Evolutionary conservation across 1,140 invertebrate species (phyloP).

Genomic region (Zeugodacus cucurbitae): DNA sequence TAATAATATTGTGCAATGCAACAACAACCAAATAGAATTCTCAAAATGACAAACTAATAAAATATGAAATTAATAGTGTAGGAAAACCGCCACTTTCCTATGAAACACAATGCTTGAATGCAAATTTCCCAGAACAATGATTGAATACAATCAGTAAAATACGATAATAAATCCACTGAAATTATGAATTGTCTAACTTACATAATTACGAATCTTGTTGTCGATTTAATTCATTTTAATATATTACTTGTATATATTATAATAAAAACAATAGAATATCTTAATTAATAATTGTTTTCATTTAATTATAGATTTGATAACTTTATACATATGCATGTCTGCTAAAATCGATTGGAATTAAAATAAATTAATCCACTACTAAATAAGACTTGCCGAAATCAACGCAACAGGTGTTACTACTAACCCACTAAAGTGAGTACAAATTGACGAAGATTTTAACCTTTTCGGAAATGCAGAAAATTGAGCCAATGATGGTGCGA

Average conservation of each 20-base stretch:
- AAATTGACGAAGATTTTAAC: background rate
- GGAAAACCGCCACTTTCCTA: background rate
- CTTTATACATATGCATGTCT: no score
- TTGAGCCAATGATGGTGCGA: background rate
- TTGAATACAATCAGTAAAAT: background rate
- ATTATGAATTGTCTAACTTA: background rate
- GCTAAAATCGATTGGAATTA: no score
- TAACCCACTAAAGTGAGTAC: background rate
- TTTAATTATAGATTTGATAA: background rate
- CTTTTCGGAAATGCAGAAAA: constrained; percentile 2
- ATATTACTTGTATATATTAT: no score
- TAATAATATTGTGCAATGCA: no score
- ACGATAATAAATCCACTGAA: background rate
- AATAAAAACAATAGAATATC: background rate
- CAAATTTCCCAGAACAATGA: background rate
- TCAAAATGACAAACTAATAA: no score
- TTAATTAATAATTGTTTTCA: background rate
- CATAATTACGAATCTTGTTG: background rate
- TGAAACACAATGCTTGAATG: background rate
- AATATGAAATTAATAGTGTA: background rate
- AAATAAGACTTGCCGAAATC: background rate
- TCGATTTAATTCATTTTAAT: background rate
- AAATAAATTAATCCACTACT: background rate
- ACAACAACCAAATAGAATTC: no score
- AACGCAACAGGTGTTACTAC: background rate